These are phyloP conservation scores for Phyllotreta striolata DNA, from an alignment of 2,888 invertebrate genomes.

Conservation along the genomic window DNA sequence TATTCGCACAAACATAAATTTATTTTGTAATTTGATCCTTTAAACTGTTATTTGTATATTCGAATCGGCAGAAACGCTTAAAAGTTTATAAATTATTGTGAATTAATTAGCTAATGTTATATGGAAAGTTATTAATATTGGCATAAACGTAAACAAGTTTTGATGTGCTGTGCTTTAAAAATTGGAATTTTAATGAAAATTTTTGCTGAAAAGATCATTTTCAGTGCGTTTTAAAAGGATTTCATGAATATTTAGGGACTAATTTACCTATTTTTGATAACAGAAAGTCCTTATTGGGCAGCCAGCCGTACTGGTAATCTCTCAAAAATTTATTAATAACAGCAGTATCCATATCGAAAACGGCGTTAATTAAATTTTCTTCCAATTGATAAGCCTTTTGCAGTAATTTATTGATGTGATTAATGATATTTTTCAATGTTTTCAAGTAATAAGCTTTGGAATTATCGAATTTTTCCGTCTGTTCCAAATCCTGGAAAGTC, in stretches of 20 bases:
- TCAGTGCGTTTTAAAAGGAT: no score
- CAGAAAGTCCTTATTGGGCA: conserved; percentile 16
- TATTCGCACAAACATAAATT: no score
- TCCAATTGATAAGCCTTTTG: conserved; percentile 21
- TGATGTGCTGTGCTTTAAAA: no score
- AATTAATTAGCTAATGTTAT: no score
- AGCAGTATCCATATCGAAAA: conserved; percentile 14
- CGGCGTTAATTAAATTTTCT: conserved; percentile 15
- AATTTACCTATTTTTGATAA: conserved; percentile 9
- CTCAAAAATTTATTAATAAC: conserved; percentile 13
- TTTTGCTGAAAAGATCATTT: no score
- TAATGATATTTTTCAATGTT: conserved; percentile 13
- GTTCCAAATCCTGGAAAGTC: not conserved
- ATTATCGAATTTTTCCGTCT: conserved; percentile 20
- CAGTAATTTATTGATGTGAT: conserved; percentile 3
- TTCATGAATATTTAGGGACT: no score
- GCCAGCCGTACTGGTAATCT: conserved; percentile 20
- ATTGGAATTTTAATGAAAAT: not conserved
- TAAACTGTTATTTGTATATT: no score
- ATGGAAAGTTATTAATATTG: no score
- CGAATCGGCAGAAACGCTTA: no score
- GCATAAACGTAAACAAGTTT: no score
- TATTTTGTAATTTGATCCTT: no score
- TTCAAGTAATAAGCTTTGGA: conserved; percentile 18
- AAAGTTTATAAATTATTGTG: no score